phyloP scores from a whole-genome alignment of 2,113 vertebrate genomes.

The Sphaerodactylus townsendi region DNA sequence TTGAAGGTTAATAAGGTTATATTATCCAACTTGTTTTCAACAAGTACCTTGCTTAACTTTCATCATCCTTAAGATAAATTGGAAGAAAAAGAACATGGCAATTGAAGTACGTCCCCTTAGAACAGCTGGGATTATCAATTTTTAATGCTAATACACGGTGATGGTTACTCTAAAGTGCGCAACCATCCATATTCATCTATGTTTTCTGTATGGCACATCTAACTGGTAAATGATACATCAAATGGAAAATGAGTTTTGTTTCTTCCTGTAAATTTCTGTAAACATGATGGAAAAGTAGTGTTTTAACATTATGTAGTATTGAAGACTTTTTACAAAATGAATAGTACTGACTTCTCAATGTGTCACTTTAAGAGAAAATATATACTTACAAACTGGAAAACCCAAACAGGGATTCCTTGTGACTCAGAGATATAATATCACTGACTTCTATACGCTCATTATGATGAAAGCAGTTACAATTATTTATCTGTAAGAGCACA shows the following conservation, averaged over 20 bases:
- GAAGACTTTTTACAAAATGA: conserved; percentile 1
- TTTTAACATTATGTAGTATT: background rate
- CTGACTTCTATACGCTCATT: background rate
- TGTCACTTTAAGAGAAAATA: background rate
- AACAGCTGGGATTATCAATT: background rate
- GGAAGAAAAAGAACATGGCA: background rate
- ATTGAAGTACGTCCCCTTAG: background rate
- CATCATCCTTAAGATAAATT: background rate
- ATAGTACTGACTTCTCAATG: background rate
- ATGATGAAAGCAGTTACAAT: background rate
- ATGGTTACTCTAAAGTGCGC: background rate
- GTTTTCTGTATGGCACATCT: background rate
- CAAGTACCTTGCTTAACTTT: background rate
- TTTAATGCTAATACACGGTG: conserved; percentile 7
- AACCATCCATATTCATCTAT: conserved; percentile 3
- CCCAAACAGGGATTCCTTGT: background rate
- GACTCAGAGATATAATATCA: background rate
- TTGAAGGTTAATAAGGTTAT: background rate
- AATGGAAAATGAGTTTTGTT: background rate
- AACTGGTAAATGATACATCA: conserved; percentile 1
- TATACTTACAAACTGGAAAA: background rate
- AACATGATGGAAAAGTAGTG: background rate
- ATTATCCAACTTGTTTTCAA: background rate
- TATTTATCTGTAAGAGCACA: background rate
- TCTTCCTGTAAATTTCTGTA: conserved; percentile 30